Percentiles rank a stretch among this genome's conserved stretches.
Evolutionary conservation across 2,113 vertebrate genomes (phyloP).

Genomic region (Carassius carassius): DNA sequence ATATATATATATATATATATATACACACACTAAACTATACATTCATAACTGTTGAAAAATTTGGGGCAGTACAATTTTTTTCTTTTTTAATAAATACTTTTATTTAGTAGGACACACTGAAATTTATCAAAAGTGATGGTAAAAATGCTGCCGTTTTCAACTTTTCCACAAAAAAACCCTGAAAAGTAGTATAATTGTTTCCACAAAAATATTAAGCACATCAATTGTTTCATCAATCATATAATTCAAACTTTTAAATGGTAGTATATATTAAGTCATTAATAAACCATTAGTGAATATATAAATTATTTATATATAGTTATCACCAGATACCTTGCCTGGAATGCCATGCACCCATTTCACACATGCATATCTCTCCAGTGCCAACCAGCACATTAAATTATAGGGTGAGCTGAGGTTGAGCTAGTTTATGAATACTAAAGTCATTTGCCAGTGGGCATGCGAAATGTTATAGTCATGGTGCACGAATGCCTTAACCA

Average conservation of each 20-base stretch:
- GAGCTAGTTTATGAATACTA: conserved; percentile 37
- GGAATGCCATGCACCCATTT: background rate
- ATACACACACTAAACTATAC: too few species aligned
- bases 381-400: conserved; percentile 37
- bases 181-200: background rate
- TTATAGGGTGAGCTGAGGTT: conserved; percentile 45
- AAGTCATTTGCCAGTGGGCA: conserved; percentile 44
- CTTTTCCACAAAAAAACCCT: background rate
- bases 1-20: too few species aligned
- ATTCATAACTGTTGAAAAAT: too few species aligned
- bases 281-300: background rate
- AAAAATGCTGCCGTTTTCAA: background rate
- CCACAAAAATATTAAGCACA: background rate
- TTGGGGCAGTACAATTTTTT: too few species aligned
- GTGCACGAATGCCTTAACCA: conserved; percentile 10
- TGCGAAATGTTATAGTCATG: conserved; percentile 37
- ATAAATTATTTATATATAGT: background rate
- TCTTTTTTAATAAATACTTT: too few species aligned
- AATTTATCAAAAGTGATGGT: background rate
- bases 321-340: background rate
- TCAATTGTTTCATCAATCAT: background rate
- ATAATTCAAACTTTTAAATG: background rate
- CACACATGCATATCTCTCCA: conserved; percentile 24
- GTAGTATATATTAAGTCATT: background rate
- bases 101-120: background rate